Percentiles rank a stretch among this genome's conserved stretches.
These are phyloP conservation scores for Arenaria interpres DNA, from an alignment of 2,113 vertebrate genomes.

Conservation along the genomic window DNA sequence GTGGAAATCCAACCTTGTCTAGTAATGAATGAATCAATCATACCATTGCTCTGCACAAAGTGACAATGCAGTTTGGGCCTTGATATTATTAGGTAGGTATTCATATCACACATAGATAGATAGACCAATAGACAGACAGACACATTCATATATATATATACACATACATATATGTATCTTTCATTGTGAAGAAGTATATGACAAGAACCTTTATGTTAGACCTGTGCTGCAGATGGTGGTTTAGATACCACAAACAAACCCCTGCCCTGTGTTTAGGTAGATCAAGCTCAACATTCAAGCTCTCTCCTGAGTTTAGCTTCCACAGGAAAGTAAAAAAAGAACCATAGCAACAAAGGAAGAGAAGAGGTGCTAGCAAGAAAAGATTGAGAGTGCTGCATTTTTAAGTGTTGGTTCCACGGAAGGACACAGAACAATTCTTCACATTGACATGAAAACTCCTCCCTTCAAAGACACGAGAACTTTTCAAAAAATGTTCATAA, in stretches of 20 bases:
- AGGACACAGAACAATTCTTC: background rate
- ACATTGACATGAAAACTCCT: background rate
- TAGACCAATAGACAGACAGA: background rate
- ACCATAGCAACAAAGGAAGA: background rate
- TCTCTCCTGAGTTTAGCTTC: background rate
- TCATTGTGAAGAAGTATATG: background rate
- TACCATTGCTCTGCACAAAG: background rate
- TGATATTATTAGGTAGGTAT: background rate
- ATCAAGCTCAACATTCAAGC: background rate
- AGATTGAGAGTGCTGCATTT: background rate
- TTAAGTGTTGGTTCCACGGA: background rate
- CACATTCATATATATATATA: background rate
- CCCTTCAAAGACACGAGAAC: background rate
- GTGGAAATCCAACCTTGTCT: background rate
- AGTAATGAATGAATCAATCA: background rate
- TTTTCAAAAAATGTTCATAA: background rate
- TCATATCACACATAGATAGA: background rate
- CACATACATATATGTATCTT: background rate
- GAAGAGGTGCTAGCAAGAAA: background rate
- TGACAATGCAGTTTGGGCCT: background rate
- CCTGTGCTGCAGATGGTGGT: background rate
- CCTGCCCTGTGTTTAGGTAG: background rate
- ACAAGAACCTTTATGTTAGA: background rate
- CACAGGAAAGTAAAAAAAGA: background rate
- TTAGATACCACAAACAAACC: background rate